phyloP scores from a whole-genome alignment of 2,888 invertebrate species.

The Clivina fossor region DNA sequence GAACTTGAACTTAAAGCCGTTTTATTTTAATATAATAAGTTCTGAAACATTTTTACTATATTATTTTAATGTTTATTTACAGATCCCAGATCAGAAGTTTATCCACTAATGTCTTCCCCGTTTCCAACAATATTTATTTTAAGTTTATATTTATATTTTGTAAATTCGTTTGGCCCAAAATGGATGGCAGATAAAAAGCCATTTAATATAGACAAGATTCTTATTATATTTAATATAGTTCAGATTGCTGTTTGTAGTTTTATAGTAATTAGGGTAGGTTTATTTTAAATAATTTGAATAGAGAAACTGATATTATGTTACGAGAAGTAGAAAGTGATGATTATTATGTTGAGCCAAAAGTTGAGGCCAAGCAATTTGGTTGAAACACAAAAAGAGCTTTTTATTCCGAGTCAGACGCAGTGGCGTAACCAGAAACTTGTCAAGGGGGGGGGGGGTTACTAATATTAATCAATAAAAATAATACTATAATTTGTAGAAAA shows the following conservation, averaged over 20 bases:
- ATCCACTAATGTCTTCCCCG: slow-evolving; percentile 56
- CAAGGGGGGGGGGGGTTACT: no score
- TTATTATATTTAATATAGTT: slow-evolving; percentile 65
- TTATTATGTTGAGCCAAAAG: no score
- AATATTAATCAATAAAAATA: no score
- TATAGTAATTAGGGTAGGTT: slow-evolving; percentile 39
- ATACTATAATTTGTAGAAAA: no score
- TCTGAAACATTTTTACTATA: slow-evolving; percentile 2
- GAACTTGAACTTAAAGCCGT: not conserved
- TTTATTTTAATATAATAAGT: not conserved
- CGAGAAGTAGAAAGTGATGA: no score
- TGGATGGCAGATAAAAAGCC: slow-evolving; percentile 66
- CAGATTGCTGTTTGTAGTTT: slow-evolving; percentile 57
- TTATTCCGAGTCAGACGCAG: no score
- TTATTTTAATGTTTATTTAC: slow-evolving; percentile 33
- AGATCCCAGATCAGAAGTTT: slow-evolving; percentile 64
- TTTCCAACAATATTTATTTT: slow-evolving; percentile 55
- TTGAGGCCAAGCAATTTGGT: no score
- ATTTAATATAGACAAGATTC: slow-evolving; percentile 60
- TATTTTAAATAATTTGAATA: not conserved
- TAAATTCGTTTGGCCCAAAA: slow-evolving; percentile 62
- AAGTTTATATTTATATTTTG: slow-evolving; percentile 59
- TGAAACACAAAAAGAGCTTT: no score
- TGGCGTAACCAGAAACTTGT: no score
- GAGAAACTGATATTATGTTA: not conserved